Base-by-base conservation (phyloP, 2,113 vertebrate genomes). In the Ophiodon elongatus region DNA sequence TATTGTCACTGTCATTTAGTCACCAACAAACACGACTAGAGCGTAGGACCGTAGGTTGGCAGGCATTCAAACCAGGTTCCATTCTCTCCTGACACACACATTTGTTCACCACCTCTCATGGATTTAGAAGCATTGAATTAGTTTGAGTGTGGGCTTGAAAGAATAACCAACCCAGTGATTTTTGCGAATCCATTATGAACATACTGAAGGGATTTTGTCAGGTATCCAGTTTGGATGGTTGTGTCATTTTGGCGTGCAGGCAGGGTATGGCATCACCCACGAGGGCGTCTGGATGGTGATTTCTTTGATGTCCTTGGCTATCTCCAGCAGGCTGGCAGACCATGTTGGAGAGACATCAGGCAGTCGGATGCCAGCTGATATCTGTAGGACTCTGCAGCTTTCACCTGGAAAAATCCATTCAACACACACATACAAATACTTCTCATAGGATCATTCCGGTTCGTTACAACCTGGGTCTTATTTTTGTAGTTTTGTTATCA, bases 271-370 rank as follows among this genome's bases (percentile, higher is more conserved):
- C 54, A 41, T 14, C 59, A 93, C 92, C 52, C 94, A 95, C 92
- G 92, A 87, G 1, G 93, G 87, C 10, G 87, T 96, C 82, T 86
- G 83, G 47, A 91, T 52, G 37, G 23, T 5, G 56, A 56, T 31
- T 62, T 63, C 74, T 83, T 79, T 68, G 1, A 71, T 78, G 45
- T 84, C 83, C 74, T 88, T 79, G 13, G 89, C 86, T 54, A 74
- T 79, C 29, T 88, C 77, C 54, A 81, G 77, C 17, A 91, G 91
- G 85, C 54, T 90, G 79, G 80, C n/a, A 62, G 78, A 68, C 54
- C 75, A 17, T 0, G 85, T 86, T 82, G 14, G 86, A 0, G 73
- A 60, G 23, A 88, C 70, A 73, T 84, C 74, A 50, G 63, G 54
- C 0, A 68, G 83, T 65, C 84, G 78, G 71, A 94, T 39, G 14